phyloP scores from a whole-genome alignment of 2,113 vertebrate genomes.

The Aleadryas rufinucha region DNA sequence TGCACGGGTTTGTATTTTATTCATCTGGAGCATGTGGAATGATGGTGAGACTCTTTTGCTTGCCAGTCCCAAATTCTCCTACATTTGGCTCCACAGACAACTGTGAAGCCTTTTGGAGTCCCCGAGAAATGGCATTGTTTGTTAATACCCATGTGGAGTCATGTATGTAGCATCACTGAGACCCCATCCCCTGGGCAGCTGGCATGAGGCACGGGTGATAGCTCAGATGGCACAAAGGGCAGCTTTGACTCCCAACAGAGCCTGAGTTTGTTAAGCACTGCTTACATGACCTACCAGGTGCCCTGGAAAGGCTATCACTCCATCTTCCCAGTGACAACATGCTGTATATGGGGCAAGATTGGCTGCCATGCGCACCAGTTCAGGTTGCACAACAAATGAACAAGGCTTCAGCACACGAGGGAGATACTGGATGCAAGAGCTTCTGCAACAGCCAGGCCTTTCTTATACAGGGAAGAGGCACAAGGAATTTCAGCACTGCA shows the following conservation, averaged over 20 bases:
- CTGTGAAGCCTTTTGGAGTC: neutral
- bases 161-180: accelerated
- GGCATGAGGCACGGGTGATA: accelerated
- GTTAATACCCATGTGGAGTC: neutral
- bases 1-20: neutral
- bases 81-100: neutral
- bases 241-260: neutral
- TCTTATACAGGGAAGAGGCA: neutral
- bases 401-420: neutral
- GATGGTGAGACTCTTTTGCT: neutral
- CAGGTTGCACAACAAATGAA: neutral
- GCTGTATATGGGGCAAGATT: neutral
- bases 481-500: neutral
- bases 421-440: neutral
- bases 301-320: neutral
- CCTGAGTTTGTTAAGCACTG: neutral
- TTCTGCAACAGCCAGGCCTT: neutral
- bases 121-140: neutral
- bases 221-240: neutral
- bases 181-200: neutral
- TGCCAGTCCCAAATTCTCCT: neutral
- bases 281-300: neutral
- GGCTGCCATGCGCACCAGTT: neutral
- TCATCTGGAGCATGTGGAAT: neutral
- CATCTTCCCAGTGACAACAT: neutral